Base-by-base conservation (phyloP, 2,888 invertebrate species). In the Rotaria socialis region DNA sequence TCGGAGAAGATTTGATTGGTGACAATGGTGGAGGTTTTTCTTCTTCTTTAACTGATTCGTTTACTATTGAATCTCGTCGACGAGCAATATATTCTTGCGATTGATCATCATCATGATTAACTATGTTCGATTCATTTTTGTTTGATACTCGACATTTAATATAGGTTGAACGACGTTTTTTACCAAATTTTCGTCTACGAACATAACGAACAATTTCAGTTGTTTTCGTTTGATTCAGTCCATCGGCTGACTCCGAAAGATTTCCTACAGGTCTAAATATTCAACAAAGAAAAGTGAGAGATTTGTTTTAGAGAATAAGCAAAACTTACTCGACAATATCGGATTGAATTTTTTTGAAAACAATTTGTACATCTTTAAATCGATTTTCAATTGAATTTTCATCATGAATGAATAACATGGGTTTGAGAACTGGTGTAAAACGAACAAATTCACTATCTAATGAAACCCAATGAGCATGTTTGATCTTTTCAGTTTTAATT, bases 381-480 rank as follows among this genome's bases (percentile, higher is more conserved):
- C 22, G 80, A 47, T 80, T 80, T 47, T 80, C 80, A 6, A 41
- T 16, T 11, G 47, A 43, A 47, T 80, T 80, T 47, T 80, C 80
- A 47, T 80, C 80, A 47, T 80, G 47, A 11, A 47, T 24, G 2
- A 80, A 80, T 80, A 80, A n/a, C 11, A 47, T 43, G 22, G 80
- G 80, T 47, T 43, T 80, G 7, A 80, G 47, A 14, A 80, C 80
- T 19, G 80, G 80, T 80, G 80, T n/a, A 11, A 43, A 80, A n/a
- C 80, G 80, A n/a, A 80, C 3, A 80, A 47, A 80, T 80, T 80
- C 80, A n/a, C 24, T 22, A 47, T 80, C 80, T 24, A 80, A 14
- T 47, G n/a, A 47, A 3, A 80, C n/a, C 80, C 80, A 80, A 80
- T 80, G 43, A n/a, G 43, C 47, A 47, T 80, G 80, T 80, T 80